Base-by-base conservation (phyloP, 2,888 invertebrate genomes). In the Aquatica leii region DNA sequence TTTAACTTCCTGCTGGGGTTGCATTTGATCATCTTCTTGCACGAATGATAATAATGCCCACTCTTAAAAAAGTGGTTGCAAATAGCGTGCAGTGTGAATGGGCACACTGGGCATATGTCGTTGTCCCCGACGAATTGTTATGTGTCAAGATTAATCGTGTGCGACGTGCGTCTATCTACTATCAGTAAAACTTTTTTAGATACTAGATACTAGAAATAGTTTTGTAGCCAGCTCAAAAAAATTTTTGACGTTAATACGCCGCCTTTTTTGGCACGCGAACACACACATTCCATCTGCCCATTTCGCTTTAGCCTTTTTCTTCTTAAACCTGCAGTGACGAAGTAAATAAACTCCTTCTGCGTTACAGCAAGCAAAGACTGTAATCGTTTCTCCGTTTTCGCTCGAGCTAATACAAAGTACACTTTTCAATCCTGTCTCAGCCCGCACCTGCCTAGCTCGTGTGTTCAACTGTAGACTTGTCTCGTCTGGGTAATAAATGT, bases 341-440 rank as follows among this genome's bases (percentile, higher is more conserved):
- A 64, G 64, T 12, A 69, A 43, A 41, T 62, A 68, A 46, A 35
- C 43, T 6, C 62, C 66, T 31, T 61, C 66, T 3, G 52, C 59
- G 54, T 65, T 69, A 48, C 52, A 63, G 35, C 63, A 69, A 8
- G 52, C 60, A 8, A 69, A n/a, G 4, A 62, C 51, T 31, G 21
- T 64, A 20, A 66, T 64, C n/a, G 58, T 68, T 50, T 60, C 69
- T 17, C 67, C 65, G 48, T 59, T 68, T 52, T 66, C 59, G 11
- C 57, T 17, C 17, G 34, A 34, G 14, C 3, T 24, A 24, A 24
- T 24, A 4, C 4, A 24, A 24, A 4, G 24, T 4, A 24, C 24
- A n/a, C 24, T 24, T 24, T 24, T 24, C 2, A 6, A 24, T 24
- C 24, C 24, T 24, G 2, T 24, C 24, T 24, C 24, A 24, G 24